Evolutionary conservation across 30 jellyfish, hydroid and myxozoan genomes (phyloP), one percentile per base, ranked within the genome.

Genomic region (Morbakka virulenta): DNA sequence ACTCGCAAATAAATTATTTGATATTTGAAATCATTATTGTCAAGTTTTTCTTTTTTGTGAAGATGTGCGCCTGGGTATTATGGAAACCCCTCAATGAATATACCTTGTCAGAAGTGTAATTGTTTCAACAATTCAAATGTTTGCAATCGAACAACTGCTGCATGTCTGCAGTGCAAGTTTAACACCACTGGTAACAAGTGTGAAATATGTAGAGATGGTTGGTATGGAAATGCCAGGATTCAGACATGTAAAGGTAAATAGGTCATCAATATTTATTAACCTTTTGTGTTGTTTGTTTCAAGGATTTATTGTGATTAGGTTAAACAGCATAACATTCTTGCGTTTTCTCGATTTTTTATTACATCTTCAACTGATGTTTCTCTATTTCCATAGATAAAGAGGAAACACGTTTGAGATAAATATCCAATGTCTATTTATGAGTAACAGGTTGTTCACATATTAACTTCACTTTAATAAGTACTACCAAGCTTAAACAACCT

Each of bases 151-250:
- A 77, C 85, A 2, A 30, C 95, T 30, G 97, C 95, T 1, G 67
- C 47, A 0, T 89, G 97, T 62, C 52, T n/a, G 51, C 63, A 76
- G 21, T 89, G 97, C 84, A 76, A 28, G 25, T 52, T 12, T 35
- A 82, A 89, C 52, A 89, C 95, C n/a, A 34, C 97, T 20, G 97
- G 97, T 12, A 62, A 57, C 23, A 73, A 28, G 4, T 89, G 97
- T 51, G 93, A 89, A 35, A 34, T 77, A 32, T 89, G 97, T 52
- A 33, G 63, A 32, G 88, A 64, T 71, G 97, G 95, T 0, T 89
- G 97, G 97, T 89, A 64, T 76, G 97, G 97, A 4, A 53, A 81
- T 77, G 97, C 97, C 35, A 52, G 61, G 4, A 4, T 33, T 12
- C 86, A 77, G 50, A 51, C 88, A 1, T 89, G 97, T 53, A 77